Evolutionary conservation across 2,888 invertebrate species (phyloP).

Genomic region (Keiferia lycopersicella): DNA sequence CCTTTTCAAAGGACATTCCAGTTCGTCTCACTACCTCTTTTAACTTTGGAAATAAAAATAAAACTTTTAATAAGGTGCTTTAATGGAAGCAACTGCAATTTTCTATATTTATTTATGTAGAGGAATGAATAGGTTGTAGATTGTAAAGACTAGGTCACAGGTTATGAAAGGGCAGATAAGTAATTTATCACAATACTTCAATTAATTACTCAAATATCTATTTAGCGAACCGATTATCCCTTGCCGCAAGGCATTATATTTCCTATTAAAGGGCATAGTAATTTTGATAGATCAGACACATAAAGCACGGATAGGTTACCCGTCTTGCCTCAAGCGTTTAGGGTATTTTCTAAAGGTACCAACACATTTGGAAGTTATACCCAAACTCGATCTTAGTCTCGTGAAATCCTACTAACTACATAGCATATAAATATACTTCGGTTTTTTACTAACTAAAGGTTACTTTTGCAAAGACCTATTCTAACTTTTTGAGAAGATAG

Average conservation of each 20-base stretch:
- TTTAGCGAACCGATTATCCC: neutral
- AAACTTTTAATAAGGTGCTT: conserved; percentile 20
- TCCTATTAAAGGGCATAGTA: neutral
- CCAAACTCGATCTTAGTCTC: no score
- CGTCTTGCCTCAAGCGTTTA: neutral
- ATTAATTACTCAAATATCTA: neutral
- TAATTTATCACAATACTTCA: neutral
- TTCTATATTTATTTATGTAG: conserved; percentile 14
- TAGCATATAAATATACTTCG: no score
- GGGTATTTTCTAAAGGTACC: neutral
- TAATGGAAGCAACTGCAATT: conserved; percentile 23
- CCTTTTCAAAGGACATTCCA: conserved; percentile 12
- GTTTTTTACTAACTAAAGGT: no score
- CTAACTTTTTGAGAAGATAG: no score
- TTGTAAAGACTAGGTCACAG: neutral
- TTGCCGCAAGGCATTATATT: neutral
- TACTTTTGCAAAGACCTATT: no score
- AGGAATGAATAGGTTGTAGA: no score
- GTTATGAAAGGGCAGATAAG: neutral
- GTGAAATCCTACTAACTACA: no score
- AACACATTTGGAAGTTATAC: neutral
- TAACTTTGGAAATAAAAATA: conserved; percentile 20
- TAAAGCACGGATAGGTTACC: neutral
- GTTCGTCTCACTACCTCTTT: conserved; percentile 20
- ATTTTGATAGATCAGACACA: neutral